Base-by-base conservation (phyloP, 1,140 invertebrate species). In the Magallana angulata region DNA sequence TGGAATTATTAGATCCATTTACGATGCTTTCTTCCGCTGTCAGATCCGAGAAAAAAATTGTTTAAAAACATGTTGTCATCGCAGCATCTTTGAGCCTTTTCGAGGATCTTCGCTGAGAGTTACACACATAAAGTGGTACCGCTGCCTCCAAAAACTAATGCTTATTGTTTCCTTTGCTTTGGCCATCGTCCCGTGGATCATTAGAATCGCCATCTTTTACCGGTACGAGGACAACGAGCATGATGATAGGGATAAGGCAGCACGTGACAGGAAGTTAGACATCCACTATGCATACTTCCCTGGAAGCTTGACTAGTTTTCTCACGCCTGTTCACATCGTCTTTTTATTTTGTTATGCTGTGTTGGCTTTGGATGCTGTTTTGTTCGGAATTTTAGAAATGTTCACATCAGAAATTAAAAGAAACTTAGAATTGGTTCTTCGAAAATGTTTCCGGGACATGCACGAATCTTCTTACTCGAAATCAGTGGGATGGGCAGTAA, bases 371-470 rank as follows among this genome's bases (percentile, higher is more conserved):
- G 92, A 91, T 80, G 82, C 62, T 5, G 5, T 92, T 36, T 16
- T 91, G 11, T 90, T 90, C 80, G 90, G 91, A 57, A n/a, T 88
- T 16, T n/a, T 84, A n/a, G 85, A 76, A 82, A 58, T 91, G 30
- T 48, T 91, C 7, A 85, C 71, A 30, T 85, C 86, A 56, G 56
- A 76, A 12, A 85, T 92, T 16, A 89, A 88, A 76, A 68, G 90
- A 16, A 91, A 90, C 18, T 87, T 93, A 7, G 87, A 90, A 60
- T 82, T 64, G 60, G 85, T 92, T 71, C 59, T 91, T 14, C 84
- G 87, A 71, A 89, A 92, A 57, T 91, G 90, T 59, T 87, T 93
- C 6, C 82, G 91, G 56, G 91, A 92, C 81, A 93, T 92, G 91
- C 76, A 89, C 4, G 90, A 92, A 36, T 82, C 86, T n/a, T 93